phyloP scores from a whole-genome alignment of 2,113 vertebrate species.

The Euleptes europaea region DNA sequence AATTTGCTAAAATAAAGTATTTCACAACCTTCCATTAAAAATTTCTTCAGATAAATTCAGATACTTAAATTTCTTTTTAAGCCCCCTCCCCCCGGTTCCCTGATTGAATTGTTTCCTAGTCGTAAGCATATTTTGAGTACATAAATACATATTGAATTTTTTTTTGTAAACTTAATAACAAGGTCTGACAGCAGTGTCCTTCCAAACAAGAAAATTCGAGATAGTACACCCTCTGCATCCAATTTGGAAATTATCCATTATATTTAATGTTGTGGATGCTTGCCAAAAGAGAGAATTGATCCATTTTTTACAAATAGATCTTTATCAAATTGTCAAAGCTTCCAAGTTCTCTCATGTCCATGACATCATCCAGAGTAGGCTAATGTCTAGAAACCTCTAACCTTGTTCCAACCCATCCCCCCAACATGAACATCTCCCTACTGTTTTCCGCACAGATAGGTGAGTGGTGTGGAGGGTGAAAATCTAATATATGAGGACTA shows the following conservation, averaged over 20 bases:
- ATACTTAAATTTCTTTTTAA: conserved; percentile 38
- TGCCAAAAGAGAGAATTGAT: background rate
- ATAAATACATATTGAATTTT: conserved; percentile 24
- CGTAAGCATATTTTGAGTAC: background rate
- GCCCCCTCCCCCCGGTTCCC: background rate
- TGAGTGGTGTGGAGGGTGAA: too few relatives aligned
- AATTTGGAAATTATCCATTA: background rate
- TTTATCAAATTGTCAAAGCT: too few relatives aligned
- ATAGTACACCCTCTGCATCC: background rate
- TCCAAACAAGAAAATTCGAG: background rate
- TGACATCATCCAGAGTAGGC: too few relatives aligned
- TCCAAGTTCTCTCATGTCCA: too few relatives aligned
- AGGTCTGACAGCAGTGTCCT: background rate
- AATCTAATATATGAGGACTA: too few relatives aligned
- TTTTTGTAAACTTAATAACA: background rate
- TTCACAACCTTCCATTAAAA: conserved; percentile 44
- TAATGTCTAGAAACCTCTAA: too few relatives aligned
- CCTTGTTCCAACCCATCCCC: too few relatives aligned
- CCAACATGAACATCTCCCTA: too few relatives aligned
- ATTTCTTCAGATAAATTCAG: conserved; percentile 32
- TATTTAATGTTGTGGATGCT: background rate
- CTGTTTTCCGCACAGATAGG: too few relatives aligned
- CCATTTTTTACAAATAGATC: too few relatives aligned
- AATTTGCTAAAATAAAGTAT: conserved; percentile 54
- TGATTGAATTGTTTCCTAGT: conserved; percentile 11